These are phyloP conservation scores for Brachionus sp. DNA, from an alignment of 1,140 invertebrate species.

Conservation along the genomic window DNA sequence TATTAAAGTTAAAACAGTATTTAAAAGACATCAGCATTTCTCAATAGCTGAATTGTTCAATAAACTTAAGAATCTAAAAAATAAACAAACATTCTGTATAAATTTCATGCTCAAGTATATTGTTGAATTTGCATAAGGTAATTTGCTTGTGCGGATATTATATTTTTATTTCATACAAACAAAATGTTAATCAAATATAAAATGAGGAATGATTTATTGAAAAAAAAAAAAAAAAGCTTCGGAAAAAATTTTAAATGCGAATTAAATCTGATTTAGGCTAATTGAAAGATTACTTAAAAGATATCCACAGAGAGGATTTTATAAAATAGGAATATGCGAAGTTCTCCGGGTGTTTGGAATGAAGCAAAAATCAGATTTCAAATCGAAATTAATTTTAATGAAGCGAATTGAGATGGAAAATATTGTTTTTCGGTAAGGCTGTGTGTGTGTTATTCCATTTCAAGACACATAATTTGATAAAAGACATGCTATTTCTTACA, in stretches of 20 bases:
- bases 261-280: background rate
- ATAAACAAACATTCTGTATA: background rate
- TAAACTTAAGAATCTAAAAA: background rate
- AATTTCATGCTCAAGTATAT: background rate
- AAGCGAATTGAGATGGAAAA: background rate
- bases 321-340: background rate
- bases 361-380: too few relatives aligned
- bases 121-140: background rate
- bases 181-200: conserved; percentile 1
- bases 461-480: background rate
- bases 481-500: background rate
- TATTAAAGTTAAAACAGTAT: background rate
- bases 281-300: background rate
- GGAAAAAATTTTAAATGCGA: background rate
- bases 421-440: background rate
- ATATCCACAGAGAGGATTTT: background rate
- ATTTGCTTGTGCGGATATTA: background rate
- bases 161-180: background rate
- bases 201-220: background rate
- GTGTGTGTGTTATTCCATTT: background rate
- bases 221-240: background rate
- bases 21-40: background rate
- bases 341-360: too few relatives aligned
- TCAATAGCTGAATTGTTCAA: background rate
- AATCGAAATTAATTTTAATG: background rate